These are phyloP conservation scores for Parus major DNA, from an alignment of 2,113 vertebrate genomes.

Conservation along the genomic window DNA sequence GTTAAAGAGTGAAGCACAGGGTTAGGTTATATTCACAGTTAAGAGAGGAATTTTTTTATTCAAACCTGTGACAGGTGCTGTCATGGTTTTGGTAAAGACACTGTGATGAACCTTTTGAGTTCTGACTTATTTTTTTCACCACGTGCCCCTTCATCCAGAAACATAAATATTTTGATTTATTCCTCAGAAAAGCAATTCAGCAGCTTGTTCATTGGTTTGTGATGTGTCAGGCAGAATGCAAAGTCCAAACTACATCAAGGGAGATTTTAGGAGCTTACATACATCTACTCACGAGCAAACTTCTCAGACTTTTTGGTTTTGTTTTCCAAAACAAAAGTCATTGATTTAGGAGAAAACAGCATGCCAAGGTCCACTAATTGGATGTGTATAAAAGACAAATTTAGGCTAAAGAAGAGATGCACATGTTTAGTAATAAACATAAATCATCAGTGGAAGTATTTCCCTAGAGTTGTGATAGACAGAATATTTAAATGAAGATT, in stretches of 20 bases:
- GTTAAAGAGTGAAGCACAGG: background rate
- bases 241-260: background rate
- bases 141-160: background rate
- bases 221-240: background rate
- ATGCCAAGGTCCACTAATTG: background rate
- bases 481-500: conserved; percentile 17
- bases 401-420: background rate
- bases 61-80: background rate
- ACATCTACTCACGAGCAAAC: background rate
- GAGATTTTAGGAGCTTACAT: background rate
- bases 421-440: background rate
- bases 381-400: background rate
- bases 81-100: background rate
- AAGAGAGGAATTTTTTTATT: background rate
- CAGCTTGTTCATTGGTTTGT: background rate
- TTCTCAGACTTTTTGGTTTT: background rate
- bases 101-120: background rate
- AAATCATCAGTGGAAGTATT: background rate
- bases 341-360: background rate
- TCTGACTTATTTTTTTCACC: background rate
- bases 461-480: background rate
- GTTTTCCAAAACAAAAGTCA: background rate
- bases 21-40: background rate
- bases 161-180: background rate
- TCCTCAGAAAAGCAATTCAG: background rate